These are phyloP conservation scores for Keiferia lycopersicella DNA, from an alignment of 2,888 invertebrate species.

Conservation along the genomic window DNA sequence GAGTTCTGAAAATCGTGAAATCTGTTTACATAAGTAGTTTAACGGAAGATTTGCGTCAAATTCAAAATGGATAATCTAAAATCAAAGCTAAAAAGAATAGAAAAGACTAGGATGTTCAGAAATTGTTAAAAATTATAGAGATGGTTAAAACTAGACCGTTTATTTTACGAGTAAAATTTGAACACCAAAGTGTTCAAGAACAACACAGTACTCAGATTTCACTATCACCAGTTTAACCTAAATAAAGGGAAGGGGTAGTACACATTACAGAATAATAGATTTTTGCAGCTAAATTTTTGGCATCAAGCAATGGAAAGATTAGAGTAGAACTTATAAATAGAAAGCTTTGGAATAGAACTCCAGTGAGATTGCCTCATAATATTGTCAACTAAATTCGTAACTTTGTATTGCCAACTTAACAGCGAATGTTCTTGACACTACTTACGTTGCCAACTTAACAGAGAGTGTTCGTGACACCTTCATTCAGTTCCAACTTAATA, in stretches of 20 bases:
- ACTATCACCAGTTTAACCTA: slow-evolving; percentile 65
- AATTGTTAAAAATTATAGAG: not conserved
- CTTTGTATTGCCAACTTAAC: not conserved
- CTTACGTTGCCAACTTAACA: not conserved
- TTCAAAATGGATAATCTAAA: no score
- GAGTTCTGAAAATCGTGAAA: slow-evolving; percentile 61
- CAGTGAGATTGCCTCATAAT: slow-evolving; percentile 59
- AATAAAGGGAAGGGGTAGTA: slow-evolving; percentile 67
- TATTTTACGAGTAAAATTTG: not conserved
- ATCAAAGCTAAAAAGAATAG: not conserved
- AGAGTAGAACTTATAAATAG: slow-evolving; percentile 47
- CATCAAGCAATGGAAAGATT: slow-evolving; percentile 75
- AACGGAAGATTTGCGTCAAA: not conserved
- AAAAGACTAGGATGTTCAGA: not conserved
- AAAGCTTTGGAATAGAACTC: slow-evolving; percentile 75
- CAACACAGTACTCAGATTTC: slow-evolving; percentile 45
- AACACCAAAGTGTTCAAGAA: not conserved
- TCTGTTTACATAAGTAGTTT: slow-evolving; percentile 41
- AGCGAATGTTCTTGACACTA: not conserved
- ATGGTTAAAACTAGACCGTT: not conserved
- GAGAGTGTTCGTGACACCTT: no score
- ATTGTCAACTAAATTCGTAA: slow-evolving; percentile 15
- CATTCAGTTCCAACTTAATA: no score
- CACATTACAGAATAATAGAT: slow-evolving; percentile 64
- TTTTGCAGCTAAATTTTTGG: slow-evolving; percentile 76